A percentile compares a stretch with the other conserved stretches of the same genome.
Conservation (phyloP, 2,888 invertebrate species). For the Pristionchus arcanus region DNA sequence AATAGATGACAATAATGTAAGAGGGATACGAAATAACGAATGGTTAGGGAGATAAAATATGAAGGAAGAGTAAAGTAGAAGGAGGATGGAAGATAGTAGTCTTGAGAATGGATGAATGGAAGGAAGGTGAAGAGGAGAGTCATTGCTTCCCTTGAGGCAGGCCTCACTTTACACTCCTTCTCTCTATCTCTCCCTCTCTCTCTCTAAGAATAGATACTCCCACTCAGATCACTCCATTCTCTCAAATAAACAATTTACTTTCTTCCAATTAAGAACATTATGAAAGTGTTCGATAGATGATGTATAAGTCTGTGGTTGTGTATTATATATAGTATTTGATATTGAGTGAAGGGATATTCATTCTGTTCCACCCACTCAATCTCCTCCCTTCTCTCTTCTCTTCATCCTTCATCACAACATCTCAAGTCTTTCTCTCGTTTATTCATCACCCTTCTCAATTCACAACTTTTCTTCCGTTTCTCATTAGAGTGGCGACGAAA, state of each 20-base stretch:
- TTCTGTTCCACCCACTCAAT: conserved; percentile 4
- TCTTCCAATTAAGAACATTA: not conserved
- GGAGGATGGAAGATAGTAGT: not conserved
- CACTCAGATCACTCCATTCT: conserved; percentile 35
- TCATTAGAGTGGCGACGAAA: conserved; percentile 62
- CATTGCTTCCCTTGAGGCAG: conserved; percentile 28
- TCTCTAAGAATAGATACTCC: conserved; percentile 56
- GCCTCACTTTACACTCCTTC: conserved; percentile 47
- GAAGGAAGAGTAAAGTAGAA: not conserved
- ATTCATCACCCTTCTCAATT: conserved; percentile 22
- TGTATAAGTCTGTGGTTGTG: not conserved
- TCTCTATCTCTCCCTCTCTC: conserved; percentile 36
- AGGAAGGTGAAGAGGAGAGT: not conserved
- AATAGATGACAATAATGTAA: not conserved
- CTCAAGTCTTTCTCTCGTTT: not conserved
- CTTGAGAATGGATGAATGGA: conserved; percentile 42
- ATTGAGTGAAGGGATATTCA: not conserved
- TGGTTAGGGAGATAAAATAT: not conserved
- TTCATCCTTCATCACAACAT: not conserved
- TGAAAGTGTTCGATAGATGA: not conserved
- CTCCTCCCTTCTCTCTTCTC: conserved; percentile 13
- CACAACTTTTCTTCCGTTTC: conserved; percentile 21
- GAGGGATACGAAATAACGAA: not conserved
- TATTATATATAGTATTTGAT: not conserved
- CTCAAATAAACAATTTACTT: not conserved